A percentile compares a stretch with the other conserved stretches of the same genome.
Evolutionary conservation across 2,888 invertebrate species (phyloP).

Genomic region (Acanthococcus lagerstroemiae): DNA sequence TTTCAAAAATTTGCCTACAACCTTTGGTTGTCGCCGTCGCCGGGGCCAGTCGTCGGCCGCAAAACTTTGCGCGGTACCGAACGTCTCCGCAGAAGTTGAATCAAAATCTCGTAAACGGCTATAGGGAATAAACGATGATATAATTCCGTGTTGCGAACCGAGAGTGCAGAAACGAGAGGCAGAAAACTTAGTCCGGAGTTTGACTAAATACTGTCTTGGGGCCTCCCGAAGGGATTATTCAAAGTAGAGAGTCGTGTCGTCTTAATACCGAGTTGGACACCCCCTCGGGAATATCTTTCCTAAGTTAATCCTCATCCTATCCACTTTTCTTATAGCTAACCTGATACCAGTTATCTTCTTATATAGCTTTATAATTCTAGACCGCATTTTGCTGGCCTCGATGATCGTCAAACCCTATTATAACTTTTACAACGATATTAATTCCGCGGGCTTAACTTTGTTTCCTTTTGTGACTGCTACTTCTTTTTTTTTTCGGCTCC

Average conservation of each 20-base stretch:
- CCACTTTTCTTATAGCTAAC: slow-evolving; percentile 17
- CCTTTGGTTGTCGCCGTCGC: too few species aligned
- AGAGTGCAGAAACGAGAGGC: slow-evolving; percentile 19
- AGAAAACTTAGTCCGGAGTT: slow-evolving; percentile 25
- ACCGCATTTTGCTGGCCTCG: slow-evolving; percentile 22
- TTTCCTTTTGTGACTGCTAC: slow-evolving; percentile 6
- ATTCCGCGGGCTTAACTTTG: slow-evolving; percentile 26
- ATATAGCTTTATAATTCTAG: slow-evolving; percentile 25
- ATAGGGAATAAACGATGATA: slow-evolving; percentile 32
- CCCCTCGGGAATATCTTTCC: slow-evolving; percentile 29
- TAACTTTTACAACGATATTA: slow-evolving; percentile 29
- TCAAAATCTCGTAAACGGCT: slow-evolving; percentile 30
- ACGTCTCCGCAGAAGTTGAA: slow-evolving; percentile 12
- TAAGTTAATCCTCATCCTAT: slow-evolving; percentile 22
- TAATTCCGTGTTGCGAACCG: slow-evolving; percentile 23
- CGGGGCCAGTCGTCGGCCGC: background rate
- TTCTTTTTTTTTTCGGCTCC: background rate
- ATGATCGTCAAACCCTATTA: slow-evolving; percentile 30
- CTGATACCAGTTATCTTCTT: slow-evolving; percentile 27
- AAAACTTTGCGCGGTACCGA: background rate
- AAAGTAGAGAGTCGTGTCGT: slow-evolving; percentile 31
- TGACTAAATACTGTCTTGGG: slow-evolving; percentile 31
- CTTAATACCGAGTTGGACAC: slow-evolving; percentile 30
- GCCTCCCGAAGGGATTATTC: slow-evolving; percentile 31
- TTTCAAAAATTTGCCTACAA: too few species aligned